These are phyloP conservation scores for Pangasianodon gigas DNA, from an alignment of 2,113 vertebrate genomes.

Conservation along the genomic window DNA sequence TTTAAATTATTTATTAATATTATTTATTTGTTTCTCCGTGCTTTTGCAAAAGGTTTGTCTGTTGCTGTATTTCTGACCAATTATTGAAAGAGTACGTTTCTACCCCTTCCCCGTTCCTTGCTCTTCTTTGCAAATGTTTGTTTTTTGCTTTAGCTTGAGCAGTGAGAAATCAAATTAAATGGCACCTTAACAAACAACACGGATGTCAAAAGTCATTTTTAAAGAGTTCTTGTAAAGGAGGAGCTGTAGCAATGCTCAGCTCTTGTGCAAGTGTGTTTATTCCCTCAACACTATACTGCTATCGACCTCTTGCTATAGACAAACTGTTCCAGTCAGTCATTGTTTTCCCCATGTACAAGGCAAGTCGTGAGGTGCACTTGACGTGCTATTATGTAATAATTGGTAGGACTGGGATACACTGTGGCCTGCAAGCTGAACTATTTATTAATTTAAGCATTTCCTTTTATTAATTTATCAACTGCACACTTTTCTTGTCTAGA, in stretches of 20 bases:
- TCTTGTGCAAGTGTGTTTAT: background rate
- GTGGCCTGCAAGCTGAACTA: background rate
- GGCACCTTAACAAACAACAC: background rate
- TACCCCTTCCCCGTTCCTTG: background rate
- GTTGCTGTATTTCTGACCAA: background rate
- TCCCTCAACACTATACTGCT: background rate
- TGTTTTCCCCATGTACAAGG: background rate
- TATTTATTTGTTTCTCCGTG: background rate
- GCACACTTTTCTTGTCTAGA: background rate
- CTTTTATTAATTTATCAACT: background rate
- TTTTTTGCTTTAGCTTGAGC: background rate
- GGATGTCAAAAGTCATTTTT: background rate
- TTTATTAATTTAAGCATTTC: background rate
- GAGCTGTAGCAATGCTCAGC: background rate
- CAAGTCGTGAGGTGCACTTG: background rate
- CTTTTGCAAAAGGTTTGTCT: background rate
- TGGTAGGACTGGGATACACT: background rate
- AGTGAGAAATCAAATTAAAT: background rate
- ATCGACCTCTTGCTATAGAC: background rate
- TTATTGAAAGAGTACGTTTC: background rate
- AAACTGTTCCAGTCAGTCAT: background rate
- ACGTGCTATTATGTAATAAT: background rate
- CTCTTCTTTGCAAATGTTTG: background rate
- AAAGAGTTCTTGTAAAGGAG: background rate
- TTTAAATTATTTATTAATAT: background rate